Evolutionary conservation across 2,888 invertebrate species (phyloP), one percentile per base, ranked within the genome.

Genomic region (Sphaerophoria rueppellii): DNA sequence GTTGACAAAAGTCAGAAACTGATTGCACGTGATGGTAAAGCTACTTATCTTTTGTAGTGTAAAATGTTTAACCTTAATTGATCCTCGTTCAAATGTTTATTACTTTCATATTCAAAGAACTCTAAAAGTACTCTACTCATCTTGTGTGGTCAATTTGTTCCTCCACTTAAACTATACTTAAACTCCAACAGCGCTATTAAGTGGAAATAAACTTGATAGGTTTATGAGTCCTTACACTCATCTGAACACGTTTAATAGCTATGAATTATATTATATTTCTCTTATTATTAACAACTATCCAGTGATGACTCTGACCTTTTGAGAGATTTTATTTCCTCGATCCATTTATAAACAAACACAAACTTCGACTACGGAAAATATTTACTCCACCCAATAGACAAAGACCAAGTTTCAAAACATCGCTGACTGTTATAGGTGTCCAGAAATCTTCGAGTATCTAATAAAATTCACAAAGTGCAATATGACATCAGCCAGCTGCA

Each of bases 401-500:
- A 11, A 67, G 12, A 32, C 6, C 24, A 24, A 40, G 58, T 16
- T 40, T 11, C 46, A 54, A 14, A 2, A 9, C 43, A 43, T 2
- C 43, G 12, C 16, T 7, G 16, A 52, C 5, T 24, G 1, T 5
- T 0, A 1, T 1, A 14, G 6, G n/a, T 34, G 58, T 0, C 1
- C 12, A 32, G 37, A 60, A 50, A 6, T 35, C 16, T 12, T 54
- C 46, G 40, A 43, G 40, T 65, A 54, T 73, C 78, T 72, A 70
- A 74, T 63, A 63, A 43, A 60, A 69, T 40, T 48, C 69, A 43
- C 77, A 11, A 82, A 50, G 55, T 82, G 65, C 52, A 60, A 60
- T 58, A 82, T 78, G 77, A 78, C 82, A 74, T 58, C 78, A 78
- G 61, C 55, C 78, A 74, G 73, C 67, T 77, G 76, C 77, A 72